A percentile compares a stretch with the other conserved stretches of the same genome.
These are phyloP conservation scores for Spisula subtruncata DNA, from an alignment of 2,888 invertebrate genomes.

Conservation along the genomic window DNA sequence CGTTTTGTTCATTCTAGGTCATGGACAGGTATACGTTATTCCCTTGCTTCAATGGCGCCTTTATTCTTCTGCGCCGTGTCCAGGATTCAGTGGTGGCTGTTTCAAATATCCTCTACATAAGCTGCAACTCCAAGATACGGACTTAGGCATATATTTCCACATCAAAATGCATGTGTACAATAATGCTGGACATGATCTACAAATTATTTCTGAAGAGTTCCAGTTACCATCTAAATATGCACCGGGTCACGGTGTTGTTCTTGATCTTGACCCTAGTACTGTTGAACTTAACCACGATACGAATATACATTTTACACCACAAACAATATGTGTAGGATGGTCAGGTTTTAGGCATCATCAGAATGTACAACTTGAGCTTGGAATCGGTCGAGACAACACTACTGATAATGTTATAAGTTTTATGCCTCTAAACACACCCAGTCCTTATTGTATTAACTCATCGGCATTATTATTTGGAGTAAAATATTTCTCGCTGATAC, in stretches of 20 bases:
- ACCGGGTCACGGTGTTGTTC: slow-evolving; percentile 59
- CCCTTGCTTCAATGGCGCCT: slow-evolving; percentile 55
- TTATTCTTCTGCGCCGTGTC: slow-evolving; percentile 4
- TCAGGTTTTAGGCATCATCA: slow-evolving; percentile 58
- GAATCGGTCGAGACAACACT: slow-evolving; percentile 17
- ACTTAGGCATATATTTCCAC: slow-evolving; percentile 39
- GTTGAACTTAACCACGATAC: slow-evolving; percentile 20
- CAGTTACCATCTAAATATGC: slow-evolving; percentile 61
- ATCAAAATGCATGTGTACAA: slow-evolving; percentile 67
- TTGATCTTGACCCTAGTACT: slow-evolving; percentile 55
- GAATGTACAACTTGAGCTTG: slow-evolving; percentile 41
- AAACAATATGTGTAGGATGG: slow-evolving; percentile 57
- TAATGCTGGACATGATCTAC: slow-evolving; percentile 68
- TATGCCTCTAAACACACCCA: background rate
- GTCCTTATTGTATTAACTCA: background rate
- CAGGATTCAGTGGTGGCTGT: slow-evolving; percentile 44
- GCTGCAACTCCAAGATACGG: slow-evolving; percentile 57
- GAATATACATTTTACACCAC: slow-evolving; percentile 50
- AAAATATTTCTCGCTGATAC: slow-evolving; percentile 19
- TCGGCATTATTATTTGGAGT: background rate
- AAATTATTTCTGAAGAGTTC: slow-evolving; percentile 50
- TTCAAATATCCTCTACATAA: slow-evolving; percentile 50
- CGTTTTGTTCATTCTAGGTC: slow-evolving; percentile 42
- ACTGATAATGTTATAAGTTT: slow-evolving; percentile 43
- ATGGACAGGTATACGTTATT: background rate